Evolutionary conservation across 23 tunicate species (phyloP).

Genomic region (Botrylloides violaceus): DNA sequence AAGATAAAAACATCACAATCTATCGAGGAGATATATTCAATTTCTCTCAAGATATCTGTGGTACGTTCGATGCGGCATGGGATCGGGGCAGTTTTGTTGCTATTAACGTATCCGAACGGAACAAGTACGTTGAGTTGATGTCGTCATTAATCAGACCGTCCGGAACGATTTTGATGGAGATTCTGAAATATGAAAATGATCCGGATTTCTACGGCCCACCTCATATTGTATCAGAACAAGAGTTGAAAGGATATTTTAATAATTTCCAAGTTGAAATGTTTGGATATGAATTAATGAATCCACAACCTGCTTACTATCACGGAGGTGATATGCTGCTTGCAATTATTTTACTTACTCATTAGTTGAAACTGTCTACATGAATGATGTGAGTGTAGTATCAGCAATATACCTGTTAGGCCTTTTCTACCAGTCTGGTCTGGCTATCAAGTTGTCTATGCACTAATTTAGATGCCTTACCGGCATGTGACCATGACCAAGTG

Average conservation of each 20-base stretch:
- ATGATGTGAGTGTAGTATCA: too few relatives aligned
- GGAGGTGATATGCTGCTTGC: background rate
- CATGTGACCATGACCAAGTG: too few relatives aligned
- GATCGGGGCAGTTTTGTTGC: constrained; percentile 63
- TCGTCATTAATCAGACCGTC: constrained; percentile 18
- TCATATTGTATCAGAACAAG: background rate
- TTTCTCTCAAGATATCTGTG: constrained; percentile 19
- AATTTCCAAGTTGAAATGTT: background rate
- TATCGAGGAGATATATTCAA: constrained; percentile 64
- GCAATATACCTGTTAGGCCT: too few relatives aligned
- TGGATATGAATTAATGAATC: background rate
- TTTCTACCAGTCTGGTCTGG: too few relatives aligned
- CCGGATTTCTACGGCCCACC: constrained; percentile 34
- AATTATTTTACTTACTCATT: background rate
- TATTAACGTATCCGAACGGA: constrained; percentile 17
- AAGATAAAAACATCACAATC: constrained; percentile 41
- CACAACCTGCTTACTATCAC: background rate
- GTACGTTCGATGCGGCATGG: constrained; percentile 64
- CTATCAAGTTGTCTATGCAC: too few relatives aligned
- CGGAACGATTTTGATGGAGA: constrained; percentile 24
- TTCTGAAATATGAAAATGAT: constrained; percentile 16
- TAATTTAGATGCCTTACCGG: too few relatives aligned
- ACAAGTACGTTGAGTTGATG: constrained; percentile 33
- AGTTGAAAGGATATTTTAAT: background rate
- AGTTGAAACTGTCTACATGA: too few relatives aligned